Conservation (phyloP, 2,888 invertebrate species). For the Xestobium rufovillosum region DNA sequence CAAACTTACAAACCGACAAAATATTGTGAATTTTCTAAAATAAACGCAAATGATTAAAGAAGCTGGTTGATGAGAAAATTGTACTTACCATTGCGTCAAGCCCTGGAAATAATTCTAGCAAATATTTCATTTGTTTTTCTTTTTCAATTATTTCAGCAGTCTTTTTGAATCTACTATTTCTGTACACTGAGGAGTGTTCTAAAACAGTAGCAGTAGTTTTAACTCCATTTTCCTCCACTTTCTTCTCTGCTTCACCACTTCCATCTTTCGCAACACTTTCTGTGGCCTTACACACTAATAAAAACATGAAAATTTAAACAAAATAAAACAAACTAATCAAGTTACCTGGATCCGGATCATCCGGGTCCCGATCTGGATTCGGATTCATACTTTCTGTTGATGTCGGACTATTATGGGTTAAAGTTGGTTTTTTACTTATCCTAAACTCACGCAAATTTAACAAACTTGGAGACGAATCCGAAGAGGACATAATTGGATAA, state of each 20-base stretch:
- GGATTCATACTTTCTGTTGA: too few relatives aligned
- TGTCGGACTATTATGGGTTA: too few relatives aligned
- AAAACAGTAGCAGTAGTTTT: constrained; percentile 14
- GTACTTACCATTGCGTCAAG: constrained; percentile 51
- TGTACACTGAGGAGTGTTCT: constrained; percentile 12
- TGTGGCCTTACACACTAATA: too few relatives aligned
- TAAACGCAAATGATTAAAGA: too few relatives aligned
- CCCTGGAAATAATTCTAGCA: constrained; percentile 56
- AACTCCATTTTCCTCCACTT: too few relatives aligned
- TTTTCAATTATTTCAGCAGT: constrained; percentile 41
- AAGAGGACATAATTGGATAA: too few relatives aligned
- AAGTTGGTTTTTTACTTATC: constrained; percentile 54
- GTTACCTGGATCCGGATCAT: too few relatives aligned
- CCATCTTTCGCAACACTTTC: constrained; percentile 5
- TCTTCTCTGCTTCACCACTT: constrained; percentile 2
- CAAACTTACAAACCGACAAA: constrained; percentile 49
- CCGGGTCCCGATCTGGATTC: too few relatives aligned
- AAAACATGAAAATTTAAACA: too few relatives aligned
- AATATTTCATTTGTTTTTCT: constrained; percentile 54
- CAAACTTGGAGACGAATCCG: constrained; percentile 52
- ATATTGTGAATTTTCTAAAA: constrained; percentile 49
- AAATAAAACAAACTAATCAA: too few relatives aligned
- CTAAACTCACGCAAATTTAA: constrained; percentile 61
- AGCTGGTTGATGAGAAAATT: neutral
- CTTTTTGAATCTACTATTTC: constrained; percentile 21